phyloP scores from a whole-genome alignment of 2,113 vertebrate genomes.

The Chloropsis cyanopogon region DNA sequence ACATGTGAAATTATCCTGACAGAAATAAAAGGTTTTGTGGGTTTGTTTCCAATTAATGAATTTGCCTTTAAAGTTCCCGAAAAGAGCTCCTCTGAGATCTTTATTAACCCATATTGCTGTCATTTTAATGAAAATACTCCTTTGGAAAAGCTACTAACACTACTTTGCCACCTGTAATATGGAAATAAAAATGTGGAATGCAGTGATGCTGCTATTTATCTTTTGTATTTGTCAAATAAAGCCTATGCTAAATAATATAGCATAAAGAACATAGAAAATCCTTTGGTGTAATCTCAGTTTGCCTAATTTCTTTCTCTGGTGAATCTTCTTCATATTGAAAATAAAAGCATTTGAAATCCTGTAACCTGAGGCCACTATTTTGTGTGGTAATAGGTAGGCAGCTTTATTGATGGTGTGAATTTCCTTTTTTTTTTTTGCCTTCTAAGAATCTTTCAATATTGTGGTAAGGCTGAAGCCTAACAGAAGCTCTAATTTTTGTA shows the following conservation, averaged over 20 bases:
- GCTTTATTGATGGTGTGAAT: neutral
- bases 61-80: neutral
- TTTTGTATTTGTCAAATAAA: neutral
- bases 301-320: neutral
- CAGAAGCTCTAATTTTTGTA: neutral
- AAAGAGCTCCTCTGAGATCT: neutral
- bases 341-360: neutral
- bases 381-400: neutral
- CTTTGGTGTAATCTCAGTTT: neutral
- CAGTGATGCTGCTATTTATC: conserved; percentile 4
- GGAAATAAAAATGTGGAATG: neutral
- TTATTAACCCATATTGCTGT: neutral
- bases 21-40: neutral
- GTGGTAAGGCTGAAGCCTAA: neutral
- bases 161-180: neutral
- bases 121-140: neutral
- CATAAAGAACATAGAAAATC: neutral
- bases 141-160: neutral
- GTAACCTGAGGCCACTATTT: neutral
- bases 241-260: neutral
- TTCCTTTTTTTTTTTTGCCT: neutral
- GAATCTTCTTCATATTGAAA: conserved; percentile 3
- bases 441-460: neutral
- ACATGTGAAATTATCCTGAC: neutral
- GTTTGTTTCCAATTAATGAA: neutral